A percentile compares a stretch with the other conserved stretches of the same genome.
phyloP scores from a whole-genome alignment of 2,797 vertebrate genomes.

The Ptychadena robeensis region DNA sequence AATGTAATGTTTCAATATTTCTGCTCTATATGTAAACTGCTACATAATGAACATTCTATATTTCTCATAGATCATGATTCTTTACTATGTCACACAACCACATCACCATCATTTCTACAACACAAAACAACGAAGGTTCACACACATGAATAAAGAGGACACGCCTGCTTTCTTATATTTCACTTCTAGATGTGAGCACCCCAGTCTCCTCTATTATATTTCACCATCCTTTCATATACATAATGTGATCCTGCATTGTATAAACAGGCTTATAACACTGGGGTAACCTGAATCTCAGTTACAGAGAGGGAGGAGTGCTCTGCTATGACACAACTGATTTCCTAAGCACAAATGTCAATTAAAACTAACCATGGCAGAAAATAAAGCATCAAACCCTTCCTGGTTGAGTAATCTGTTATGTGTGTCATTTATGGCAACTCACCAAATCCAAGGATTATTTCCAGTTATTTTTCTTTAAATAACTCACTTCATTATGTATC shows the following conservation, averaged over 20 bases:
- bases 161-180: not conserved
- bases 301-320: not conserved
- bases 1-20: no score
- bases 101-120: not conserved
- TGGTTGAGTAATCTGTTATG: not conserved
- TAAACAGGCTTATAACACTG: not conserved
- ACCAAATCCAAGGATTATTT: not conserved
- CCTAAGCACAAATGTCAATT: constrained; percentile 7
- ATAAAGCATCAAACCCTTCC: not conserved
- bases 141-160: not conserved
- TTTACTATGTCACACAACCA: not conserved
- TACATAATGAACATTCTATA: not conserved
- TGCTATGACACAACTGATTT: not conserved
- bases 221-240: not conserved
- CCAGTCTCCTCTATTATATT: not conserved
- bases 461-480: not conserved
- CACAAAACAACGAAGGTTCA: not conserved
- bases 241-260: constrained; percentile 6
- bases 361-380: constrained; percentile 8
- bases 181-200: not conserved
- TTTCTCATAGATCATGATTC: not conserved
- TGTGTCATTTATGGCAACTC: not conserved
- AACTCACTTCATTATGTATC: not conserved
- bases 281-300: constrained; percentile 3
- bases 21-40: not conserved